These are phyloP conservation scores for Paradisaea rubra DNA, from an alignment of 2,113 vertebrate genomes.

Conservation along the genomic window DNA sequence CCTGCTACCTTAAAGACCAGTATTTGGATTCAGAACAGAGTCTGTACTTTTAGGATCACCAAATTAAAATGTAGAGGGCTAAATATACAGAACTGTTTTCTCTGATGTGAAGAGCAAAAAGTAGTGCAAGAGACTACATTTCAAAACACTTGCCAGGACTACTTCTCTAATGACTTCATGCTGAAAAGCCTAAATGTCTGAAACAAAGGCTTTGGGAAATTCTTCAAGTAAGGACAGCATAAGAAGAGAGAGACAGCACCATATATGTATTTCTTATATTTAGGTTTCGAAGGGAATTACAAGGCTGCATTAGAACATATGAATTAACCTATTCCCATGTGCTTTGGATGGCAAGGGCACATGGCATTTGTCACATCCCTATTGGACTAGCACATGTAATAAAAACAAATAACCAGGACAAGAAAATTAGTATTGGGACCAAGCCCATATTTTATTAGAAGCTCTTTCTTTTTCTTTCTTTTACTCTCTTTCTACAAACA, in stretches of 20 bases:
- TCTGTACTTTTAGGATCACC: constrained; percentile 37
- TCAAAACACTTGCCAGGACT: constrained; percentile 56
- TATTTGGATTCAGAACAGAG: constrained; percentile 52
- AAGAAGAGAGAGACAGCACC: background rate
- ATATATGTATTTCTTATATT: background rate
- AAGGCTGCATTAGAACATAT: background rate
- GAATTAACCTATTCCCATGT: constrained; percentile 5
- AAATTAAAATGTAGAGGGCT: constrained; percentile 54
- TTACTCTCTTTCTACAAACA: constrained; percentile 54
- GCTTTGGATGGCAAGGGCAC: constrained; percentile 10
- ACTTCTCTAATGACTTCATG: constrained; percentile 50
- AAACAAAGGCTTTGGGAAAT: constrained; percentile 40
- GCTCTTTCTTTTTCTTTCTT: constrained; percentile 47
- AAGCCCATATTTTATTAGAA: constrained; percentile 62
- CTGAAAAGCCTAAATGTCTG: constrained; percentile 35
- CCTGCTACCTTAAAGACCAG: constrained; percentile 24
- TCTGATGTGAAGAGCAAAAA: constrained; percentile 41
- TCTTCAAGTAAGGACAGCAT: background rate
- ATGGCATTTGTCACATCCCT: constrained; percentile 25
- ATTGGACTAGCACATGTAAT: constrained; percentile 13
- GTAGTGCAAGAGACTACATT: constrained; percentile 17
- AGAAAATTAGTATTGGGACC: constrained; percentile 67
- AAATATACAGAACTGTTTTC: background rate
- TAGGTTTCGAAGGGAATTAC: constrained; percentile 35
- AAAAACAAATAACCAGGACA: constrained; percentile 54